Conservation (phyloP, 2,797 vertebrate genomes). For the Linurgus olivaceus region DNA sequence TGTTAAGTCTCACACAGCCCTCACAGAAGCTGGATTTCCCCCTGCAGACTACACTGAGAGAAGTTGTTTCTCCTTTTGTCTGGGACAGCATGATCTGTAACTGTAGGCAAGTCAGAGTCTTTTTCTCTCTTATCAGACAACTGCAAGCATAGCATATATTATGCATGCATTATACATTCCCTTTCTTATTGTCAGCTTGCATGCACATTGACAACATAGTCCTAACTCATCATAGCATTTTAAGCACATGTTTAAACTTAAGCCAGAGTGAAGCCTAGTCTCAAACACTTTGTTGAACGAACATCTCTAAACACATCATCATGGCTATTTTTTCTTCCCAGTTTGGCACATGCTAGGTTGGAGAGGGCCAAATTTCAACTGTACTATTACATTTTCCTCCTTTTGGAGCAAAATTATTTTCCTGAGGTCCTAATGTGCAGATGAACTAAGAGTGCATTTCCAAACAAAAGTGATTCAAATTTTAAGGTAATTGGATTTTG, state of each 20-base stretch:
- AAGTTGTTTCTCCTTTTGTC: background rate
- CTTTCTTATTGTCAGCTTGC: background rate
- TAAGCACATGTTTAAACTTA: slow-evolving; percentile 7
- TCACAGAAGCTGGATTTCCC: background rate
- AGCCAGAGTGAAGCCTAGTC: background rate
- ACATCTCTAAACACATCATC: background rate
- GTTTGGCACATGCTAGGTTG: background rate
- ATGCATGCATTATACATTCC: background rate
- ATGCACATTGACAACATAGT: background rate
- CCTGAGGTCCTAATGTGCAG: background rate
- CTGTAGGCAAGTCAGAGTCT: background rate
- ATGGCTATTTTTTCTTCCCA: background rate
- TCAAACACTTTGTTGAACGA: background rate
- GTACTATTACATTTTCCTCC: background rate
- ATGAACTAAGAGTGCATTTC: background rate
- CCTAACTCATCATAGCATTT: background rate
- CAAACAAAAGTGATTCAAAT: background rate
- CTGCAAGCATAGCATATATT: background rate
- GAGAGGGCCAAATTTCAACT: background rate
- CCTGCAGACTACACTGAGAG: background rate
- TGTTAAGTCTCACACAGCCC: background rate
- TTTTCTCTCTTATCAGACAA: background rate
- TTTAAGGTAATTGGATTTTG: background rate
- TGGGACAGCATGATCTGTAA: background rate
- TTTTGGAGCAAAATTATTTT: background rate